Percentiles rank a stretch among this genome's conserved stretches.
These are phyloP conservation scores for Rhagonycha fulva DNA, from an alignment of 2,888 invertebrate species.

Conservation along the genomic window DNA sequence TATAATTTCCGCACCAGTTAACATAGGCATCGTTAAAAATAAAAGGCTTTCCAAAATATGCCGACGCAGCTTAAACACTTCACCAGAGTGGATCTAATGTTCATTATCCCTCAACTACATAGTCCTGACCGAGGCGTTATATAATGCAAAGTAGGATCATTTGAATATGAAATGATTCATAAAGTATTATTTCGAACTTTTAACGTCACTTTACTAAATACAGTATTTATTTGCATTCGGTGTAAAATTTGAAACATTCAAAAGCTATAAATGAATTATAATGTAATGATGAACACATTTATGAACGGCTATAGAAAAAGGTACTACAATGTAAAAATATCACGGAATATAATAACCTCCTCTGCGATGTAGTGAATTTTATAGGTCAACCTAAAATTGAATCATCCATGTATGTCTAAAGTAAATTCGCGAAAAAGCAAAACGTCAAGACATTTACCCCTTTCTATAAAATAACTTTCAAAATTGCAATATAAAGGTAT, in stretches of 20 bases:
- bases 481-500: not conserved
- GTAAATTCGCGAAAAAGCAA: not conserved
- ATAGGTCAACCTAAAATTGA: not conserved
- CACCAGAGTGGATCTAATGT: conserved; percentile 26
- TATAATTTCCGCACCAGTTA: conserved; percentile 21
- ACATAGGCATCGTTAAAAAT: conserved; percentile 14
- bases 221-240: not conserved
- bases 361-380: not conserved
- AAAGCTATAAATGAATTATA: not conserved
- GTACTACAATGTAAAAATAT: not conserved
- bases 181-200: conserved; percentile 18
- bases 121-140: conserved; percentile 19
- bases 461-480: not conserved
- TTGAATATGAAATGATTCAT: conserved; percentile 25
- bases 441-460: not conserved
- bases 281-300: not conserved
- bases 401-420: not conserved
- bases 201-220: not conserved
- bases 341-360: not conserved
- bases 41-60: conserved; percentile 20
- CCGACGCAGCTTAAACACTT: conserved; percentile 27
- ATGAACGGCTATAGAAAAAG: not conserved
- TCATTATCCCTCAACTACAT: conserved; percentile 27
- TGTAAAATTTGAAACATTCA: not conserved
- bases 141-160: conserved; percentile 28